phyloP scores from a whole-genome alignment of 64 coral and sea anemone species.

The Astreopora myriophthalma region DNA sequence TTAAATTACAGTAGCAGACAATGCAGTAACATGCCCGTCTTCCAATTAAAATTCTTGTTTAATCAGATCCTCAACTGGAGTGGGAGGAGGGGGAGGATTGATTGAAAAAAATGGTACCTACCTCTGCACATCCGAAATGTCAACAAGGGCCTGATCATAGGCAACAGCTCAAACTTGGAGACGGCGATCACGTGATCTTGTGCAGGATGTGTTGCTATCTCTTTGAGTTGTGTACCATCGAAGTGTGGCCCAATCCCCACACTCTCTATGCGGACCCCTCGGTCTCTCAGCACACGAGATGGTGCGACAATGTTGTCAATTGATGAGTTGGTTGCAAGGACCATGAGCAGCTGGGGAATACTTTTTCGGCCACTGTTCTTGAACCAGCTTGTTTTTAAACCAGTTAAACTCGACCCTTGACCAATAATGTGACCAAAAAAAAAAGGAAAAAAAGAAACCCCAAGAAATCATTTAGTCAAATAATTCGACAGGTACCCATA shows the following conservation, averaged over 20 bases:
- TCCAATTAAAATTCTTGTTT: background rate
- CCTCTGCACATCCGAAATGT: constrained; percentile 56
- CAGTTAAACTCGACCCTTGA: constrained; percentile 48
- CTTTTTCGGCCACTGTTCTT: constrained; percentile 66
- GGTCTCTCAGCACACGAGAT: constrained; percentile 52
- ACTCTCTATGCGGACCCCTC: constrained; percentile 42
- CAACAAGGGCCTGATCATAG: constrained; percentile 38
- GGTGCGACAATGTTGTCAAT: constrained; percentile 31
- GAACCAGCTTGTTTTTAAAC: constrained; percentile 53
- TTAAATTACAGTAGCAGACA: background rate
- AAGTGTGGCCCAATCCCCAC: constrained; percentile 51
- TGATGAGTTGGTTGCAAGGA: constrained; percentile 32
- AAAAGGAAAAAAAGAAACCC: background rate
- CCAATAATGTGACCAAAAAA: too few relatives aligned
- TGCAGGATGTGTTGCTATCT: constrained; percentile 58
- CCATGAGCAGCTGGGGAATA: constrained; percentile 53
- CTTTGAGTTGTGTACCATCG: constrained; percentile 50
- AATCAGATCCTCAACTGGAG: too few relatives aligned
- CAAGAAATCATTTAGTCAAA: background rate
- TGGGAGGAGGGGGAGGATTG: too few relatives aligned
- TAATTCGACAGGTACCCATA: too few relatives aligned
- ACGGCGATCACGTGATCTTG: constrained; percentile 72
- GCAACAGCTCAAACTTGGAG: constrained; percentile 36
- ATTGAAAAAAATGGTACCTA: background rate
- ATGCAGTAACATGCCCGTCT: too few relatives aligned